Percentiles rank a stretch among this genome's conserved stretches.
phyloP scores from a whole-genome alignment of 2,888 invertebrate species.

The Sipunculus nudus region DNA sequence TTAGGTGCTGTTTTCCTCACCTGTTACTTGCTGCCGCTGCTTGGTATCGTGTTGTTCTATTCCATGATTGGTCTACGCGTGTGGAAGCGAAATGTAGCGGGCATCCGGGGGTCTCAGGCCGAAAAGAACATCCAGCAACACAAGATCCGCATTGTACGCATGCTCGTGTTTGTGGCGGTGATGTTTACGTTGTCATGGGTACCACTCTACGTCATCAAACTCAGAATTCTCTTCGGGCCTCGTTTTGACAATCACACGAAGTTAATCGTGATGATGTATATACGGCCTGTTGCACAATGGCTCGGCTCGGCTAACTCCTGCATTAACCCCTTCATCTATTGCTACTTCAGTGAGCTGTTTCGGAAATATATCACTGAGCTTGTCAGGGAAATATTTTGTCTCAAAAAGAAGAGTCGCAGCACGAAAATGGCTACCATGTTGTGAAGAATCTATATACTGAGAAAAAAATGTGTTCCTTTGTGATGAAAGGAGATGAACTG shows the following conservation, averaged over 20 bases:
- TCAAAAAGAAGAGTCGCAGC: too few relatives aligned
- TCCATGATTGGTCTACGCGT: slow-evolving; percentile 25
- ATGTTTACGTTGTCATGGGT: slow-evolving; percentile 31
- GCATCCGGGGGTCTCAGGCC: slow-evolving; percentile 25
- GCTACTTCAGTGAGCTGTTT: too few relatives aligned
- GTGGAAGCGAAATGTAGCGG: slow-evolving; percentile 27
- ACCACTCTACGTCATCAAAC: slow-evolving; percentile 26
- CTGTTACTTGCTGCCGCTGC: slow-evolving; percentile 30
- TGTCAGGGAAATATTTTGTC: too few relatives aligned
- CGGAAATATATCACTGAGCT: too few relatives aligned
- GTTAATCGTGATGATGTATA: too few relatives aligned
- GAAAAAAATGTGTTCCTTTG: too few relatives aligned
- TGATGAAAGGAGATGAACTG: too few relatives aligned
- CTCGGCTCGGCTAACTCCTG: slow-evolving; percentile 93
- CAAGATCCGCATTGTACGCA: slow-evolving; percentile 30
- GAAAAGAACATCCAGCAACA: slow-evolving; percentile 24
- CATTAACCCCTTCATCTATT: slow-evolving; percentile 93
- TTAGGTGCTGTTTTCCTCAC: slow-evolving; percentile 28
- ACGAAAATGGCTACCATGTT: too few relatives aligned
- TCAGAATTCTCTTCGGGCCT: slow-evolving; percentile 28
- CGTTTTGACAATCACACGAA: too few relatives aligned
- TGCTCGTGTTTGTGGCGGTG: slow-evolving; percentile 28
- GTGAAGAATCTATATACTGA: too few relatives aligned
- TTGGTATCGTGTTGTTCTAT: slow-evolving; percentile 31
- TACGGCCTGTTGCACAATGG: slow-evolving; percentile 86